Conservation (phyloP, 2,797 vertebrate genomes). For the Eupleurogrammus muticus region DNA sequence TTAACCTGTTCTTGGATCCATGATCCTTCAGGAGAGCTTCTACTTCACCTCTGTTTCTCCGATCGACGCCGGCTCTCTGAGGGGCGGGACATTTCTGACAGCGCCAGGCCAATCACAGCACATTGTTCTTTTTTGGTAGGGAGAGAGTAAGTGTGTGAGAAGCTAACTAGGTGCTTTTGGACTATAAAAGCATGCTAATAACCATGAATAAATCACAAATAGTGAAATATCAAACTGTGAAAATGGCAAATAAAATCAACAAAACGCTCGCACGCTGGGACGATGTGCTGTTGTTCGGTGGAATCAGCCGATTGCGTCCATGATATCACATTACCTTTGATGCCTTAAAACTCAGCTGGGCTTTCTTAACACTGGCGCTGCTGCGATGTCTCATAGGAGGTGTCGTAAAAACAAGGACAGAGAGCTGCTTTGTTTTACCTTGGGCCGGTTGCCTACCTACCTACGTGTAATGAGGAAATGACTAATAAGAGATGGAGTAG, state of each 20-base stretch:
- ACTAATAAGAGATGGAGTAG: conserved; percentile 69
- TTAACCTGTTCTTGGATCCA: too few relatives aligned
- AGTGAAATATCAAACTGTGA: too few relatives aligned
- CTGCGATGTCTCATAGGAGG: conserved; percentile 40
- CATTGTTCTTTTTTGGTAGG: too few relatives aligned
- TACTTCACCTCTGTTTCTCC: too few relatives aligned
- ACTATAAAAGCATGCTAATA: too few relatives aligned
- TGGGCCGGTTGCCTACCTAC: conserved; percentile 32
- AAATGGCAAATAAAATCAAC: conserved; percentile 48
- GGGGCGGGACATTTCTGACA: too few relatives aligned
- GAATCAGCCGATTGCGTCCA: conserved; percentile 49
- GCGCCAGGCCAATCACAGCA: too few relatives aligned
- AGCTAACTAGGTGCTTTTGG: too few relatives aligned
- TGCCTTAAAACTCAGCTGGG: conserved; percentile 53
- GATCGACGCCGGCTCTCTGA: too few relatives aligned
- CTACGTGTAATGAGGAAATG: conserved; percentile 71
- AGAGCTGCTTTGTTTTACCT: conserved; percentile 49
- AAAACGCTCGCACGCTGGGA: conserved; percentile 37
- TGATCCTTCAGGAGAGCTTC: too few relatives aligned
- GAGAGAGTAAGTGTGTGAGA: too few relatives aligned
- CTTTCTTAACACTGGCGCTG: conserved; percentile 23
- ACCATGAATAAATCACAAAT: too few relatives aligned
- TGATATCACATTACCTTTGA: conserved; percentile 61
- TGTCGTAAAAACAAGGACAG: conserved; percentile 31
- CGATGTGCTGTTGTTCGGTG: conserved; percentile 47